A percentile compares a stretch with the other conserved stretches of the same genome.
These are phyloP conservation scores for Slavum lentiscoides DNA, from an alignment of 2,888 invertebrate species.

Conservation along the genomic window DNA sequence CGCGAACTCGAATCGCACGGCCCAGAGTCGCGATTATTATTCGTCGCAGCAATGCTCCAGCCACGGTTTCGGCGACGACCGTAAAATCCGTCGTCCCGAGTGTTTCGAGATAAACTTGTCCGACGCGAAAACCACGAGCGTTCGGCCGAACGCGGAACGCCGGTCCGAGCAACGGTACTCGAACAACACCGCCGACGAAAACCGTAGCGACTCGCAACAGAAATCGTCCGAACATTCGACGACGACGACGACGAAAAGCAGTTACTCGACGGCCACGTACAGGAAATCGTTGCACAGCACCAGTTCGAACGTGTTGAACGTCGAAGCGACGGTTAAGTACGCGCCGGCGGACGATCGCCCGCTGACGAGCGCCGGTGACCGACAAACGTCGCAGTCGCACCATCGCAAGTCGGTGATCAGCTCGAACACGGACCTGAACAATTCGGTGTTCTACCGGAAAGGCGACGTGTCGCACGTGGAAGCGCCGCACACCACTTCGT, in stretches of 20 bases:
- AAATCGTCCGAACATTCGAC: background rate
- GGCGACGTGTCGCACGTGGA: slow-evolving; percentile 66
- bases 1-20: no score
- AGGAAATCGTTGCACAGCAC: slow-evolving; percentile 59
- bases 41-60: background rate
- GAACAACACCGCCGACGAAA: no score
- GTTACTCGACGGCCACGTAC: slow-evolving; percentile 60
- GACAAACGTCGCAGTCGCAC: slow-evolving; percentile 60
- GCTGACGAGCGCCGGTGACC: background rate
- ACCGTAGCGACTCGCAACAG: no score
- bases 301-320: slow-evolving; percentile 54
- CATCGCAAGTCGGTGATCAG: slow-evolving; percentile 77
- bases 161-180: no score
- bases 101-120: no score
- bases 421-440: slow-evolving; percentile 71
- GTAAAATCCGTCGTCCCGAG: no score
- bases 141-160: no score
- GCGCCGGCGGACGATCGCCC: background rate
- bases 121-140: background rate
- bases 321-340: slow-evolving; percentile 3
- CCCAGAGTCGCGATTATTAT: background rate
- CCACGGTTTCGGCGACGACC: no score
- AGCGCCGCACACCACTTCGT: slow-evolving; percentile 71
- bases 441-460: slow-evolving; percentile 78
- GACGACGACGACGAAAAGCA: slow-evolving; percentile 12